These are phyloP conservation scores for Intellagama lesueurii DNA, from an alignment of 2,797 vertebrate genomes.

Conservation along the genomic window DNA sequence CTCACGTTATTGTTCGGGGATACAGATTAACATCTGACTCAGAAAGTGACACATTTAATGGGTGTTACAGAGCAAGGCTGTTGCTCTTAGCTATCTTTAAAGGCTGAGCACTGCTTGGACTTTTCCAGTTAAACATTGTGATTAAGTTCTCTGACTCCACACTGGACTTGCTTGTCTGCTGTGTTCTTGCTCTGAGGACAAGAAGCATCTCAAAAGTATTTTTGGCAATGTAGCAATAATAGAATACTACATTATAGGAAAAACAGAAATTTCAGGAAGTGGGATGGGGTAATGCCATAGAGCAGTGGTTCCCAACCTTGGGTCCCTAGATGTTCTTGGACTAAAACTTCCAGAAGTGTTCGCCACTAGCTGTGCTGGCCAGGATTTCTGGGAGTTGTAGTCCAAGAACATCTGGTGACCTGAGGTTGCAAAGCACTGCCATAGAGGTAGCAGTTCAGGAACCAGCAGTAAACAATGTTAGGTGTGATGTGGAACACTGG, in stretches of 20 bases:
- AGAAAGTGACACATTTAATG: conserved; percentile 15
- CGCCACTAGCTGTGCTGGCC: not conserved
- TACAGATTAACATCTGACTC: conserved; percentile 24
- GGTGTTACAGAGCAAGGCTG: not conserved
- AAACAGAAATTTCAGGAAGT: not conserved
- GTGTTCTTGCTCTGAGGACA: not conserved
- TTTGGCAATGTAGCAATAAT: not conserved
- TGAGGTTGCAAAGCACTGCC: too few relatives aligned
- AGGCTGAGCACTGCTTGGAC: not conserved
- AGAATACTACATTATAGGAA: not conserved
- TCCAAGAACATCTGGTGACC: too few relatives aligned
- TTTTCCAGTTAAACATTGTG: not conserved
- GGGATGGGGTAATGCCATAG: not conserved
- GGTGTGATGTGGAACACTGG: not conserved
- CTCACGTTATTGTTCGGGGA: conserved; percentile 15
- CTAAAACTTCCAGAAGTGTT: too few relatives aligned
- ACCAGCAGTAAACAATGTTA: too few relatives aligned
- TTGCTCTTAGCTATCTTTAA: not conserved
- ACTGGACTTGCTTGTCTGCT: not conserved
- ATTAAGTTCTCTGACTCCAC: not conserved
- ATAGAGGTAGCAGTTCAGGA: too few relatives aligned
- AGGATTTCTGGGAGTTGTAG: too few relatives aligned
- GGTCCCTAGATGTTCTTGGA: too few relatives aligned
- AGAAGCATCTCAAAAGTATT: conserved; percentile 13
- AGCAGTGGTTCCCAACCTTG: not conserved